Evolutionary conservation across 2,888 invertebrate genomes (phyloP).

Genomic region (Drosophila birchii): DNA sequence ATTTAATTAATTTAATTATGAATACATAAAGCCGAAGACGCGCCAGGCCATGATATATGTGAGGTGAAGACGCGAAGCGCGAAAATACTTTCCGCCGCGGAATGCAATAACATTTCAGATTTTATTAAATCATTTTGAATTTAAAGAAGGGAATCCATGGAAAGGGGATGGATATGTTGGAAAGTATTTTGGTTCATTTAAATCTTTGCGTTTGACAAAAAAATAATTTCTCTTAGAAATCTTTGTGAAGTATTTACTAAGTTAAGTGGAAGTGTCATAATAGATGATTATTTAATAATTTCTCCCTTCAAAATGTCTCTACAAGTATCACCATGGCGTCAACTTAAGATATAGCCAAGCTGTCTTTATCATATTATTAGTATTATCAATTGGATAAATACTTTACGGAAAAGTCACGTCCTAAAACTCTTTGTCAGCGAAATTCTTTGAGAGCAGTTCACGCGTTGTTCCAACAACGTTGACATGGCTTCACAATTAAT

Average conservation of each 20-base stretch:
- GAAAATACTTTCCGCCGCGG: slow-evolving; percentile 10
- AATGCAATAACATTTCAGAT: slow-evolving; percentile 37
- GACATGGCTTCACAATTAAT: slow-evolving; percentile 1
- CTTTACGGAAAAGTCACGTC: slow-evolving; percentile 32
- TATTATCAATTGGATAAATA: neutral
- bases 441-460: slow-evolving; percentile 13
- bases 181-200: neutral
- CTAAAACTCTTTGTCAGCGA: slow-evolving; percentile 15
- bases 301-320: neutral
- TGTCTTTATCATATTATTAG: neutral
- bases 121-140: slow-evolving; percentile 24
- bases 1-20: slow-evolving; percentile 81
- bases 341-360: neutral
- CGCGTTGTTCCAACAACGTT: slow-evolving; percentile 9
- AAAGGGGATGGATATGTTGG: neutral
- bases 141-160: neutral
- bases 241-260: neutral
- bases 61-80: slow-evolving; percentile 21
- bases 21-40: slow-evolving; percentile 45
- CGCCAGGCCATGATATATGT: slow-evolving; percentile 25
- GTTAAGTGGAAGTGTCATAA: neutral
- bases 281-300: neutral
- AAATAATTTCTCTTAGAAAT: neutral
- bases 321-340: neutral
- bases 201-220: neutral